Evolutionary conservation across 2,888 invertebrate genomes (phyloP).

Genomic region (Eurytoma californica): DNA sequence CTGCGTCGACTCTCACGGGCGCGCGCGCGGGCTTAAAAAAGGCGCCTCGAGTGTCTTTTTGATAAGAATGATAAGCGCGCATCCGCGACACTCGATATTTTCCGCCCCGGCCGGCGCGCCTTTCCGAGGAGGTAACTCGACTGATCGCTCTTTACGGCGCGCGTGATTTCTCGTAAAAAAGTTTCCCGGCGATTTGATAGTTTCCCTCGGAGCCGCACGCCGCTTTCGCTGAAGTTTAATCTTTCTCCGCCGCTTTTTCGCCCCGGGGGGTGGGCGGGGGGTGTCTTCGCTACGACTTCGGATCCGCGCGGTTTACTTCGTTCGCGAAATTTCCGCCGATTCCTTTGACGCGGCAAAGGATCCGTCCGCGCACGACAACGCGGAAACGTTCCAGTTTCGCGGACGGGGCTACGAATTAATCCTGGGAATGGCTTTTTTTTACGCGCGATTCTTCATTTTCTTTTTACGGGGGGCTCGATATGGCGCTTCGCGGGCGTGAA

Average conservation of each 20-base stretch:
- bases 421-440: too few relatives aligned
- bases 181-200: neutral
- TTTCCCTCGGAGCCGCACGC: neutral
- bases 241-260: neutral
- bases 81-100: slow-evolving; percentile 26
- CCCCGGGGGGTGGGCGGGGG: neutral
- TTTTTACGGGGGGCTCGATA: too few relatives aligned
- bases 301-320: too few relatives aligned
- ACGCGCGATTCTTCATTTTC: too few relatives aligned
- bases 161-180: neutral
- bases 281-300: neutral
- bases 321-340: neutral
- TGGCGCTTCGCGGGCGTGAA: too few relatives aligned
- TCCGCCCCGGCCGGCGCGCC: neutral
- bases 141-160: neutral
- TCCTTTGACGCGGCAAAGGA: slow-evolving; percentile 5
- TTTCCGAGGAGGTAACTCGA: neutral
- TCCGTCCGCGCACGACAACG: neutral
- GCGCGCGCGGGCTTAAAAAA: slow-evolving; percentile 9
- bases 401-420: too few relatives aligned
- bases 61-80: slow-evolving; percentile 36
- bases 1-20: too few relatives aligned
- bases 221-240: slow-evolving; percentile 9
- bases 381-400: too few relatives aligned
- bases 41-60: slow-evolving; percentile 26